Base-by-base conservation (phyloP, 2,113 vertebrate species). In the Archocentrus centrarchus region DNA sequence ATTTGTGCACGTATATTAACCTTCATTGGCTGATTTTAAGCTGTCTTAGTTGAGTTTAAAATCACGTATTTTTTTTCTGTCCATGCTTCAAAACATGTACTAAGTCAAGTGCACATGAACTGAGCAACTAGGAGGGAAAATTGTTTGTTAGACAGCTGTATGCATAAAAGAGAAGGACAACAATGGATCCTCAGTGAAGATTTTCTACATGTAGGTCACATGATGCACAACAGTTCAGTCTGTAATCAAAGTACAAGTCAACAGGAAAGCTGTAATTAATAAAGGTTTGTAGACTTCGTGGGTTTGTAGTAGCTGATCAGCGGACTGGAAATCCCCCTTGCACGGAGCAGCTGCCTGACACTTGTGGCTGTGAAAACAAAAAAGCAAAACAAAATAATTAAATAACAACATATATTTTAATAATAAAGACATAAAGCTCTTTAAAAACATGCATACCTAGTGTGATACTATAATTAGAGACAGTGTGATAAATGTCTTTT, bases 251-350 rank as follows among this genome's bases (percentile, higher is more conserved):
- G 35, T 32, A 24, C 17, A 32, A 53, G 17, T 35, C 27, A 4
- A 50, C 68, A 73, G 47, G 47, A 73, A 55, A 53, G 66, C 66
- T 73, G 44, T 53, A 53, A 32, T 53, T 70, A 73, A 55, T 55
- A 14, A 32, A 35, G 11, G 53, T n/a, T 27, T 73, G 17, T 73
- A 4, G 11, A 73, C 27, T 73, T 73, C 66, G 32, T 73, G 18
- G 7, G 18, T 73, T 32, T 73, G 68, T 27, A 73, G 10, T 32
- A 41, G 66, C 24, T 27, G 22, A 68, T 27, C 22, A 2, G 41
- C 2, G 1, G 44, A 47, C 44, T 47, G 11, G 44, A 14, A 47
- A 47, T 14, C 63, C 14, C 10, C 50, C 64, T 50, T 30, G 24
- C 30, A 50, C 5, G 14, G 64, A 5, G 15, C 8, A 11, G 44